Evolutionary conservation across 2,113 vertebrate genomes (phyloP).

Genomic region (Manacus vitellinus): DNA sequence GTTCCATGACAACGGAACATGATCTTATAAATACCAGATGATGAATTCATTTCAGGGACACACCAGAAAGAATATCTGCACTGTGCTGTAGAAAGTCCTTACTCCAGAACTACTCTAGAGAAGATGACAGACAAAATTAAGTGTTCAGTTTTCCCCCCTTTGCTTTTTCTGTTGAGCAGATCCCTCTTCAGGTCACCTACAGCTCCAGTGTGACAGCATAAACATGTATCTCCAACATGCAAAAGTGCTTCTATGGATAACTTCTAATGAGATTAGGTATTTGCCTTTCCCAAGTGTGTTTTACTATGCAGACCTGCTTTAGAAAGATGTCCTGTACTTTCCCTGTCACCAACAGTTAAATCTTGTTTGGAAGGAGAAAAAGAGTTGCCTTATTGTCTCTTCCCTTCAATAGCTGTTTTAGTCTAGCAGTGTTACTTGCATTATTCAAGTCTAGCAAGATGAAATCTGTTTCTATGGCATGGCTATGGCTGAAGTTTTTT

Average conservation of each 20-base stretch:
- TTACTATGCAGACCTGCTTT: neutral
- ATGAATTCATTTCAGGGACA: neutral
- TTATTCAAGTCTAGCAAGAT: constrained; percentile 10
- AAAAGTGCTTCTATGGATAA: neutral
- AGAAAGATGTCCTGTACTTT: neutral
- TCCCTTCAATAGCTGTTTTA: neutral
- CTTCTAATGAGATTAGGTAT: neutral
- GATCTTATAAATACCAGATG: neutral
- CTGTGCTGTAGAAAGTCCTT: neutral
- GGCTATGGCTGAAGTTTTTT: neutral
- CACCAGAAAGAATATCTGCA: neutral
- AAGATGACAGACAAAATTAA: neutral
- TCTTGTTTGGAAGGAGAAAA: constrained; percentile 12
- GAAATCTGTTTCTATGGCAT: neutral
- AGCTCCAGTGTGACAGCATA: neutral
- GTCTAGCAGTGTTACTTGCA: neutral
- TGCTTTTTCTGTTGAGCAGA: neutral
- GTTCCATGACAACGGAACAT: neutral
- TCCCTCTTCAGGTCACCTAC: neutral
- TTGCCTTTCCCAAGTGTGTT: neutral
- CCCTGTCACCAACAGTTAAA: constrained; percentile 11
- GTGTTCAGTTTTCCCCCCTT: neutral
- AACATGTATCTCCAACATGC: neutral
- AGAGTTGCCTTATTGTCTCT: neutral
- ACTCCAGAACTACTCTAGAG: neutral